Percentiles rank a stretch among this genome's conserved stretches.
phyloP scores from a whole-genome alignment of 92 coral and sea anemone genomes.

The Chrysogorgia sp. region DNA sequence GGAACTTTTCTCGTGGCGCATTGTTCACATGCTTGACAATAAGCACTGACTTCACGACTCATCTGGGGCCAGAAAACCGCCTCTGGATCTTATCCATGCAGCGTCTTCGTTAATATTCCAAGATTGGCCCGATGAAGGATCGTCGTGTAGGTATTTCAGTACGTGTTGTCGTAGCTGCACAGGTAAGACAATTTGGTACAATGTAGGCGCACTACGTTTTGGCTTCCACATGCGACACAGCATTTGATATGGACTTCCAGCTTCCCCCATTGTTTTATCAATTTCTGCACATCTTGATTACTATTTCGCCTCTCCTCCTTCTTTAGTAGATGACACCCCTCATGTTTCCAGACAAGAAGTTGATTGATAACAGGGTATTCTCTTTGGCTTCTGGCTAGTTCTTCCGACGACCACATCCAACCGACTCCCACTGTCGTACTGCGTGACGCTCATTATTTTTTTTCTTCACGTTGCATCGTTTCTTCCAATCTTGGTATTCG shows the following conservation, averaged over 20 bases:
- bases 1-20: conserved; percentile 60
- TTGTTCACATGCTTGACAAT: conserved; percentile 47
- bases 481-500: too few relatives aligned
- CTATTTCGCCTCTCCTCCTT: background rate
- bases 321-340: background rate
- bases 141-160: conserved; percentile 61
- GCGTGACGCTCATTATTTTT: too few relatives aligned
- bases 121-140: conserved; percentile 51
- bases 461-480: too few relatives aligned
- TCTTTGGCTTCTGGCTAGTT: too few relatives aligned
- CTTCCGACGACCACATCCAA: too few relatives aligned
- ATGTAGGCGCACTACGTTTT: background rate
- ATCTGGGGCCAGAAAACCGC: conserved; percentile 59
- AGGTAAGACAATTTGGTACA: conserved; percentile 1
- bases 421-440: too few relatives aligned
- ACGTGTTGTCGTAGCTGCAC: too few relatives aligned
- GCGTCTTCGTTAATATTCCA: conserved; percentile 48
- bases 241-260: background rate
- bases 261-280: background rate
- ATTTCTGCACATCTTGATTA: background rate
- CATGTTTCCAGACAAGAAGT: background rate
- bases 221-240: background rate
- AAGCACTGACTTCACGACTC: conserved; percentile 54
- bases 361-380: too few relatives aligned
- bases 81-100: conserved; percentile 37